A percentile compares a stretch with the other conserved stretches of the same genome.
Conservation (phyloP, 2,113 vertebrate genomes). For the Tragelaphus buxtoni region DNA sequence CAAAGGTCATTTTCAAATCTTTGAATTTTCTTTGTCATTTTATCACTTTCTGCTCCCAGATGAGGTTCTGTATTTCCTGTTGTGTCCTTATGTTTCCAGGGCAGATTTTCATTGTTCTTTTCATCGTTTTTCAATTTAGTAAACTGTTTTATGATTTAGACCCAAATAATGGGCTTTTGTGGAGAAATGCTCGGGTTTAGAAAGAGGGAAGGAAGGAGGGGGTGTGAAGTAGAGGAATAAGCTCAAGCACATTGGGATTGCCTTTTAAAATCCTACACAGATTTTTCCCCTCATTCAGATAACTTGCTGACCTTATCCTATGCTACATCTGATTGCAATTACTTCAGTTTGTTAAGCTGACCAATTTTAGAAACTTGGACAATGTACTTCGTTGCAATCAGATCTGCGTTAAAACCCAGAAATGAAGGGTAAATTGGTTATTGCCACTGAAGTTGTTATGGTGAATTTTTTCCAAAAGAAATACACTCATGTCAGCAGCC, state of each 20-base stretch:
- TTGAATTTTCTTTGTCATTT: background rate
- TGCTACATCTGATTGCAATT: slow-evolving; percentile 62
- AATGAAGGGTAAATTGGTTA: slow-evolving; percentile 61
- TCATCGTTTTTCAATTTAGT: background rate
- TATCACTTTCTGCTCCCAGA: background rate
- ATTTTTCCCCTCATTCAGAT: background rate
- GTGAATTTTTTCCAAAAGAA: slow-evolving; percentile 55
- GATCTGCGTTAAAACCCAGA: slow-evolving; percentile 59
- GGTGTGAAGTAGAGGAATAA: background rate
- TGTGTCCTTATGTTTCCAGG: background rate
- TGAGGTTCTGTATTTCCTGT: background rate
- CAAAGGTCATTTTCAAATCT: slow-evolving; percentile 14
- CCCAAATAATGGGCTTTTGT: background rate
- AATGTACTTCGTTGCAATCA: slow-evolving; percentile 60
- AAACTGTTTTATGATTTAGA: slow-evolving; percentile 6
- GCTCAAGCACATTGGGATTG: background rate
- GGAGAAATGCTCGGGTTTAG: background rate
- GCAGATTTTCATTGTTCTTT: background rate
- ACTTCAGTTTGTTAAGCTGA: slow-evolving; percentile 60
- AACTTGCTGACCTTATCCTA: slow-evolving; percentile 60
- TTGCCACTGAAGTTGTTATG: slow-evolving; percentile 55
- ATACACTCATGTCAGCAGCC: slow-evolving; percentile 57
- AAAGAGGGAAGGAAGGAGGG: background rate
- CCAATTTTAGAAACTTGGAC: slow-evolving; percentile 65
- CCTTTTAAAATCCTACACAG: slow-evolving; percentile 51